A percentile compares a stretch with the other conserved stretches of the same genome.
Evolutionary conservation across 2,888 invertebrate species (phyloP).

Genomic region (Tachystola acroxantha): DNA sequence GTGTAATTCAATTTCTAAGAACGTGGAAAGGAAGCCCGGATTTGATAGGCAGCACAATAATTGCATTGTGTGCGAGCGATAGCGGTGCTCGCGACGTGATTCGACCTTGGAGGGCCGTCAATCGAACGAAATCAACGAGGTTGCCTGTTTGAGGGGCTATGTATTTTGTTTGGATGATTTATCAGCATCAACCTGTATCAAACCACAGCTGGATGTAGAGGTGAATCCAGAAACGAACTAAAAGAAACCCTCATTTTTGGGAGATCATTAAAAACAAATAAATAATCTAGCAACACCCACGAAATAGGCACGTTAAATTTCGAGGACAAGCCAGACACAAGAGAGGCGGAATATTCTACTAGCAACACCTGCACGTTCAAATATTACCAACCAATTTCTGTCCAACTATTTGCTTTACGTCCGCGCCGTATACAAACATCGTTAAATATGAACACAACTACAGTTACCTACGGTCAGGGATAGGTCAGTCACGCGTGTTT

Average conservation of each 20-base stretch:
- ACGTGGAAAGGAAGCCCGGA: not conserved
- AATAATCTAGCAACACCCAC: no score
- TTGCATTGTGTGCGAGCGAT: not conserved
- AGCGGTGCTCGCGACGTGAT: not conserved
- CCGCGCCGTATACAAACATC: slow-evolving; percentile 4
- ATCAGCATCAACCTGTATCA: no score
- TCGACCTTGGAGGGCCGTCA: not conserved
- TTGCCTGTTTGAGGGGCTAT: not conserved
- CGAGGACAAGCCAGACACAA: slow-evolving; percentile 3
- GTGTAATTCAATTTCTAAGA: not conserved
- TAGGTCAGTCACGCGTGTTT: slow-evolving; percentile 1
- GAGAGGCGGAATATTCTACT: not conserved
- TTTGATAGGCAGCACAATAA: not conserved
- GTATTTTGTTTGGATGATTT: no score
- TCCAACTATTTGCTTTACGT: slow-evolving; percentile 7
- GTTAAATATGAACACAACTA: slow-evolving; percentile 15
- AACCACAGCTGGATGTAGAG: no score
- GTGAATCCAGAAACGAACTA: no score
- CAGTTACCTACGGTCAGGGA: slow-evolving; percentile 6
- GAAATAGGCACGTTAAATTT: no score
- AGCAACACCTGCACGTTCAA: slow-evolving; percentile 28
- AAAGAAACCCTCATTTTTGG: no score
- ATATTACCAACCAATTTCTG: slow-evolving; percentile 29
- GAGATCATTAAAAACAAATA: no score
- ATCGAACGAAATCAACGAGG: not conserved